Evolutionary conservation across 2,113 vertebrate genomes (phyloP), one percentile per base, ranked within the genome.

Genomic region (Thunnus thynnus): DNA sequence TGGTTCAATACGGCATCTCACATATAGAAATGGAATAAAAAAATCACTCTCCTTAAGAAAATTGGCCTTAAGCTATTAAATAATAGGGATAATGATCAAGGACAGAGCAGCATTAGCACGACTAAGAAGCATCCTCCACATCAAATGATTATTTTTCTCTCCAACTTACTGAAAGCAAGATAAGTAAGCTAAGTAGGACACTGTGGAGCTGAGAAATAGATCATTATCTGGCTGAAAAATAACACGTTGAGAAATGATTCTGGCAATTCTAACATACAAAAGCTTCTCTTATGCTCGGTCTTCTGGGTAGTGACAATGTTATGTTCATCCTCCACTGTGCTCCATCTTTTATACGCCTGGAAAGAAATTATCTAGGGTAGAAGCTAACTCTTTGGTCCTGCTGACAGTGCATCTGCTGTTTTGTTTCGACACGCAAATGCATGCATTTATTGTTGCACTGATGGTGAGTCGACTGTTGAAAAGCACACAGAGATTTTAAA

Each of bases 111-210:
- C 83, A 85, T 88, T 88, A 88, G 72, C 56, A 66, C 60, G 72
- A 67, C 72, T 76, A 32, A 77, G 79, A 84, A 76, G 72, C 82
- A 86, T 75, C 86, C 63, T 80, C 84, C 18, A 69, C 83, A 86
- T 91, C 83, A 84, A 82, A 89, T 89, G 77, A 76, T 87, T 76
- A 76, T 88, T 80, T 80, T 84, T 83, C 60, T 62, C 67, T 85
- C 63, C 73, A 85, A 80, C 80, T 90, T 57, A 44, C 60, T 75
- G 58, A 64, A 56, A 55, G 57, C 58, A n/a, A 3, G 87, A 90
- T 91, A 91, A 91, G 82, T 89, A 84, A 81, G 90, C 85, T 88
- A 92, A 93, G 90, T 91, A 89, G 86, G 90, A 73, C 90, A 72
- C 86, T 47, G 89, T 76, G 88, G 77, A 81, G 72, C 80, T 70